Base-by-base conservation (phyloP, 1,140 invertebrate species). In the Eriocheir sinensis region DNA sequence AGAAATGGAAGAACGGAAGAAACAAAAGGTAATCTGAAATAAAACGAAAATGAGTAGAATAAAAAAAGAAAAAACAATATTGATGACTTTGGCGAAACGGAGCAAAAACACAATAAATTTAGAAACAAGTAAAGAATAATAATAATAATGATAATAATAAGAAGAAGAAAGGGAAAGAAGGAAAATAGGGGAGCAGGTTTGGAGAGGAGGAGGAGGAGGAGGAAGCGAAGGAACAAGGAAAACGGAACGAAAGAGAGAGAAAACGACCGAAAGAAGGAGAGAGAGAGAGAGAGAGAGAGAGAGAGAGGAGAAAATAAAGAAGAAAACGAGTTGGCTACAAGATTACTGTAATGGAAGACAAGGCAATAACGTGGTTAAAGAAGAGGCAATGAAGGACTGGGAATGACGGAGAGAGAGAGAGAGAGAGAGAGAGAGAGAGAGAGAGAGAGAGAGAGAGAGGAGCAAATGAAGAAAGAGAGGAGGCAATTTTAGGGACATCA, bases 211-310 rank as follows among this genome's bases (percentile, higher is more conserved):
- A 36, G 34, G 12, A 15, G 30, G 34, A 36, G 34, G 30, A 30
- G 12, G 34, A 36, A 32, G 30, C 12, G 30, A 30, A 36, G 34
- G 12, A 30, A 36, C 15, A 36, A 30, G 34, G 34, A 36, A 30
- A 36, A 30, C 9, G 34, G 30, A 30, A 36, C 15, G 21, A 30
- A 32, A 36, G 34, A 30, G 30, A 30, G 30, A 30, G 12, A 30
- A 36, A 30, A 32, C 9, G 30, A 85, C 15, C 15, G 21, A 85
- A 32, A 85, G 83, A 85, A 30, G 34, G 83, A 85, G 83, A 85
- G 83, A 85, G 83, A 85, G 83, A 85, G 83, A 85, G 83, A 36
- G 34, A 85, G 34, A 85, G 83, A 30, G 21, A 85, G 83, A 85
- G 83, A 30, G 21, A 85, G 34, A 36, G 34, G 34, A 32, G 34